Evolutionary conservation across 2,888 invertebrate species (phyloP).

Genomic region (Drosophila flavopinicola): DNA sequence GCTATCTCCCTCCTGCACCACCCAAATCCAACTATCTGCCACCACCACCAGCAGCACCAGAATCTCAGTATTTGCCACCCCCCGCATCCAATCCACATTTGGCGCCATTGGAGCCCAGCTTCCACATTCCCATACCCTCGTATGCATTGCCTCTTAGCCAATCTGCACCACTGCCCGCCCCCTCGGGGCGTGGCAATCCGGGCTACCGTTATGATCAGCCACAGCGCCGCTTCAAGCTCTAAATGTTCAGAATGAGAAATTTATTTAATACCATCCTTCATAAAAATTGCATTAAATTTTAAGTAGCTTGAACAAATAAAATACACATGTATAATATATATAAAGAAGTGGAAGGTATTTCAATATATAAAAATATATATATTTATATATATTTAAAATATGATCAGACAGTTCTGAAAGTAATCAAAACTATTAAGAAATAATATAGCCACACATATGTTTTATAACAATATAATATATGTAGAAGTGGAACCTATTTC

Average conservation of each 20-base stretch:
- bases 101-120: slow-evolving; percentile 36
- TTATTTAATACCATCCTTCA: slow-evolving; percentile 30
- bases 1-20: slow-evolving; percentile 38
- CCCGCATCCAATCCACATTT: slow-evolving; percentile 31
- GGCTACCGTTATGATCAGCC: slow-evolving; percentile 75
- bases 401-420: too few species aligned
- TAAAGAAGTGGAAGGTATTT: background rate
- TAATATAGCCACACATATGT: too few species aligned
- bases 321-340: background rate
- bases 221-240: slow-evolving; percentile 59
- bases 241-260: background rate
- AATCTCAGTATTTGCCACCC: slow-evolving; percentile 29
- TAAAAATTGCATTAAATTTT: slow-evolving; percentile 43
- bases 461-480: too few species aligned
- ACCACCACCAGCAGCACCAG: slow-evolving; percentile 35
- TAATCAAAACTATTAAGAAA: too few species aligned
- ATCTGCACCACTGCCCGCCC: slow-evolving; percentile 24
- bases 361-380: background rate
- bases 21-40: slow-evolving; percentile 52
- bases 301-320: slow-evolving; percentile 53
- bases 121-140: slow-evolving; percentile 76
- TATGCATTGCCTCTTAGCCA: slow-evolving; percentile 73
- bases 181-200: slow-evolving; percentile 2
- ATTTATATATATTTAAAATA: too few species aligned
- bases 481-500: background rate